These are phyloP conservation scores for Ia io DNA, from an alignment of 2,113 vertebrate species.

Conservation along the genomic window DNA sequence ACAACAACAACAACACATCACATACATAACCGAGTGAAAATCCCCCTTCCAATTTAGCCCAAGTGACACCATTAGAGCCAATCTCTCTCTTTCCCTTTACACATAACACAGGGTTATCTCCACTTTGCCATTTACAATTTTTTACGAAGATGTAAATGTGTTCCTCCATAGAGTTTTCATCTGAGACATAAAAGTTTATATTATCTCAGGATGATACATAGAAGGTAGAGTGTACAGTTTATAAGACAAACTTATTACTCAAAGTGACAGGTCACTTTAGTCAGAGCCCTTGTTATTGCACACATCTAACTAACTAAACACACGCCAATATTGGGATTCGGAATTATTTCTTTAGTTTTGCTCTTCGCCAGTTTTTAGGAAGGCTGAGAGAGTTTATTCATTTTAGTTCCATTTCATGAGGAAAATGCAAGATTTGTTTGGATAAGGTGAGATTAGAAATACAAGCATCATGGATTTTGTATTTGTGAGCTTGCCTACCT, in stretches of 20 bases:
- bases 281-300: not conserved
- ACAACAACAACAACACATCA: not conserved
- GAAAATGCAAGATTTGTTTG: not conserved
- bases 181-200: not conserved
- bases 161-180: not conserved
- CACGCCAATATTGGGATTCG: too few species aligned
- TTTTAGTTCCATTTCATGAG: slow-evolving; percentile 4
- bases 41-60: not conserved
- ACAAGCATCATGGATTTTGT: not conserved
- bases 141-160: not conserved
- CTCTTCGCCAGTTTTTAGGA: not conserved
- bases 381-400: not conserved
- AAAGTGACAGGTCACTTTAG: not conserved
- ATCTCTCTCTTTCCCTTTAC: not conserved
- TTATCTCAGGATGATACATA: not conserved
- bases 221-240: not conserved
- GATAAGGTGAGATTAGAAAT: slow-evolving; percentile 1
- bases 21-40: slow-evolving; percentile 49
- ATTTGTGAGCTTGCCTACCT: not conserved
- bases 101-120: not conserved
- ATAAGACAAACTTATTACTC: not conserved
- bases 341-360: not conserved
- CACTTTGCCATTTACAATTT: not conserved
- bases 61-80: not conserved
- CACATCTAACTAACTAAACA: not conserved